These are phyloP conservation scores for Chloromyia formosa DNA, from an alignment of 2,888 invertebrate species.

Conservation along the genomic window DNA sequence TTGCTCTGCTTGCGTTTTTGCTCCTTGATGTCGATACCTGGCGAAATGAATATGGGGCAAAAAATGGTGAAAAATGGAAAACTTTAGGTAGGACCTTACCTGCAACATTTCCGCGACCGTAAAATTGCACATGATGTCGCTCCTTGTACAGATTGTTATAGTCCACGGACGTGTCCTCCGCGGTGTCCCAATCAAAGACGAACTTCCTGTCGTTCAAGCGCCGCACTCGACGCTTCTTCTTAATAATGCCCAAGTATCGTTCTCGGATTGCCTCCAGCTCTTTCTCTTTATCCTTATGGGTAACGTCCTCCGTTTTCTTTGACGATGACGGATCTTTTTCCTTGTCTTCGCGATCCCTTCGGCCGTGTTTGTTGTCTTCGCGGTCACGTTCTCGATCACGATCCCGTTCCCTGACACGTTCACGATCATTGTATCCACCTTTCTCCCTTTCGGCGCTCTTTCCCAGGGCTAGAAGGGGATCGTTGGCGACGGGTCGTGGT, in stretches of 20 bases:
- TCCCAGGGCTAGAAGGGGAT: constrained; percentile 8
- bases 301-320: constrained; percentile 59
- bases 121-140: constrained; percentile 96
- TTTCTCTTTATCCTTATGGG: constrained; percentile 85
- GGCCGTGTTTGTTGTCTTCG: constrained; percentile 65
- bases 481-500: constrained; percentile 15
- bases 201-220: constrained; percentile 98
- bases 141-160: constrained; percentile 98
- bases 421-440: constrained; percentile 36
- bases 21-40: constrained; percentile 95
- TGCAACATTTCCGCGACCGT: constrained; percentile 96
- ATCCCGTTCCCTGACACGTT: constrained; percentile 58
- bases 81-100: constrained; percentile 49
- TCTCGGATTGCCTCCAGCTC: constrained; percentile 96
- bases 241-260: constrained; percentile 90
- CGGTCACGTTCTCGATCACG: constrained; percentile 66
- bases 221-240: constrained; percentile 91
- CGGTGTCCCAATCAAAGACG: constrained; percentile 99
- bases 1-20: constrained; percentile 95
- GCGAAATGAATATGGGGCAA: background rate
- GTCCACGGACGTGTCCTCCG: constrained; percentile 97
- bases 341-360: constrained; percentile 65
- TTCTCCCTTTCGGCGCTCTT: constrained; percentile 53
- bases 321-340: constrained; percentile 66
- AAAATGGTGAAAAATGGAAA: background rate